Percentiles rank a stretch among this genome's conserved stretches.
Evolutionary conservation across 2,113 vertebrate genomes (phyloP).

Genomic region (Nematolebias whitei): DNA sequence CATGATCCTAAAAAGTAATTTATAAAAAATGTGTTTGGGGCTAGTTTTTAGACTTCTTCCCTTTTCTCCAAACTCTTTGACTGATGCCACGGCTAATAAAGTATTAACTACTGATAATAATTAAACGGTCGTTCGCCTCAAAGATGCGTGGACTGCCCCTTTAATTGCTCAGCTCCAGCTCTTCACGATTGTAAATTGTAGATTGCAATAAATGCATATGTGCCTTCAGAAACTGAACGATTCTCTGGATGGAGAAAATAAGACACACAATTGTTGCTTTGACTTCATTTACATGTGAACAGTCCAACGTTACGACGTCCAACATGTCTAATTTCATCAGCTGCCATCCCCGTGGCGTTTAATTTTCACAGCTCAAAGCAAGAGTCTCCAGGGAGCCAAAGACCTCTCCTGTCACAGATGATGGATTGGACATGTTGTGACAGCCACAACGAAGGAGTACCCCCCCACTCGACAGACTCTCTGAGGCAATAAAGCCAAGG

Average conservation of each 20-base stretch:
- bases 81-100: too few species aligned
- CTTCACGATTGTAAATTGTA: too few species aligned
- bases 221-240: neutral
- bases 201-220: neutral
- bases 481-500: constrained; percentile 58
- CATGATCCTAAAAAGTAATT: too few species aligned
- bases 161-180: too few species aligned
- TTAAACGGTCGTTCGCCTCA: too few species aligned
- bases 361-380: constrained; percentile 41
- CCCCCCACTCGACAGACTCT: constrained; percentile 28
- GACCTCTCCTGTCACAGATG: constrained; percentile 49
- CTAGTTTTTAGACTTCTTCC: too few species aligned
- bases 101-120: too few species aligned
- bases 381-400: constrained; percentile 37
- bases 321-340: constrained; percentile 42
- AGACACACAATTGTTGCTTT: neutral
- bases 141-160: too few species aligned
- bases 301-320: constrained; percentile 5
- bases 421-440: constrained; percentile 61
- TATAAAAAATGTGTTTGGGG: too few species aligned
- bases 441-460: constrained; percentile 46
- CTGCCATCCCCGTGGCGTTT: constrained; percentile 26
- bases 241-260: too few species aligned
- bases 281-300: constrained; percentile 25
- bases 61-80: too few species aligned